phyloP scores from a whole-genome alignment of 2,113 vertebrate genomes.

The Tragelaphus strepsiceros region DNA sequence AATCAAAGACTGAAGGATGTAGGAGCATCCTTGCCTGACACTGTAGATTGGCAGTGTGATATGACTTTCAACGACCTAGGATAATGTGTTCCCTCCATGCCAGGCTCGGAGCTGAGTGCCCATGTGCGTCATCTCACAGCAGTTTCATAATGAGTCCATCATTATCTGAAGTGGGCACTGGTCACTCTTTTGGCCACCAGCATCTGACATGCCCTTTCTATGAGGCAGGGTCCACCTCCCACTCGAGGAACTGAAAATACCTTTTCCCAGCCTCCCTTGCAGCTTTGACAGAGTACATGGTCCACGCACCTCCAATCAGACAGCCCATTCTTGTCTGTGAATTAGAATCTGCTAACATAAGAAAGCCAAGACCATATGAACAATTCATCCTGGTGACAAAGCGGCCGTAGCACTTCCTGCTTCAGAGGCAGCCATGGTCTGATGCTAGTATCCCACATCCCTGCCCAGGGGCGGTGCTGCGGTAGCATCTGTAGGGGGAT shows the following conservation, averaged over 20 bases:
- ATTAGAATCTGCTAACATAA: neutral
- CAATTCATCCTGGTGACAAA: neutral
- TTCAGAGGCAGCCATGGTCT: neutral
- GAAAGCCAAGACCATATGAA: neutral
- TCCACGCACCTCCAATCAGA: neutral
- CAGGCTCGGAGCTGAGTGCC: neutral
- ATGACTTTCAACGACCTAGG: rapidly evolving
- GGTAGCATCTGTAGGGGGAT: rapidly evolving
- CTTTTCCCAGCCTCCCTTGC: constrained; percentile 8
- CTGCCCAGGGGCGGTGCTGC: rapidly evolving
- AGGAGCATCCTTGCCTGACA: neutral
- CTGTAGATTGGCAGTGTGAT: neutral
- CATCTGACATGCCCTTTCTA: neutral
- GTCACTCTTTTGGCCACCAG: neutral
- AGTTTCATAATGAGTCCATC: neutral
- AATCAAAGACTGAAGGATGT: neutral
- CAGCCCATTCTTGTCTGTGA: neutral
- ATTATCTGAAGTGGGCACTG: neutral
- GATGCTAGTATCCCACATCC: neutral
- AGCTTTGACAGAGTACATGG: neutral
- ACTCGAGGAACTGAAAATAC: neutral
- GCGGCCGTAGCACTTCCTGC: neutral
- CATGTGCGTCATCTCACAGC: neutral
- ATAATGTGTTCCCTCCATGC: neutral
- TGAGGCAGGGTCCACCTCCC: neutral